phyloP scores from a whole-genome alignment of 2,888 invertebrate genomes.

The Eupithecia pulchellata region DNA sequence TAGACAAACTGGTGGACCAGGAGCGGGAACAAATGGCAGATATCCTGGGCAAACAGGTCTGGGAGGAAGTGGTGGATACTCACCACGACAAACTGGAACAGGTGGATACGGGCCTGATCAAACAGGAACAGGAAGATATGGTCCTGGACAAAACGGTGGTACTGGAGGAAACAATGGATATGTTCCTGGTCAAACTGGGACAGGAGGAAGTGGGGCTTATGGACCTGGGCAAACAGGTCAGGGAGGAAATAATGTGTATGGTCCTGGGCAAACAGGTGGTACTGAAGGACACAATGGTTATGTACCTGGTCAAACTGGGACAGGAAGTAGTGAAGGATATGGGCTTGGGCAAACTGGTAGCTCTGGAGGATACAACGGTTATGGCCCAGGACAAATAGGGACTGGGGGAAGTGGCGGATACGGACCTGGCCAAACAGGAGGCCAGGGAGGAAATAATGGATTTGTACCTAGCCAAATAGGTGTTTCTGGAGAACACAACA shows the following conservation, averaged over 20 bases:
- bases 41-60: not conserved
- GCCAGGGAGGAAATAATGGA: constrained; percentile 30
- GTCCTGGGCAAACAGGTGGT: constrained; percentile 35
- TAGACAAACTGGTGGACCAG: not conserved
- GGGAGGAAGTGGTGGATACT: constrained; percentile 19
- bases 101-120: constrained; percentile 4
- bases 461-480: constrained; percentile 36
- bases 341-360: constrained; percentile 32
- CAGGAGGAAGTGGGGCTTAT: constrained; percentile 11
- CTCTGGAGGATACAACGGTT: constrained; percentile 29
- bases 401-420: constrained; percentile 25
- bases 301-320: constrained; percentile 32
- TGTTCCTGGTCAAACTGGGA: constrained; percentile 34
- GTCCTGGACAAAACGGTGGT: constrained; percentile 34
- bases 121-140: constrained; percentile 17
- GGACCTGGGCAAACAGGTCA: not conserved
- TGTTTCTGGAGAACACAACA: constrained; percentile 25
- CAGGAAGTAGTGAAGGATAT: constrained; percentile 25
- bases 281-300: constrained; percentile 29
- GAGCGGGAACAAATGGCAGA: not conserved
- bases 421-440: constrained; percentile 33
- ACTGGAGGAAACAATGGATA: constrained; percentile 16
- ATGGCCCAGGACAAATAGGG: constrained; percentile 33
- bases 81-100: constrained; percentile 32
- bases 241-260: constrained; percentile 28